phyloP scores from a whole-genome alignment of 2,797 vertebrate species.

The Alauda arvensis region DNA sequence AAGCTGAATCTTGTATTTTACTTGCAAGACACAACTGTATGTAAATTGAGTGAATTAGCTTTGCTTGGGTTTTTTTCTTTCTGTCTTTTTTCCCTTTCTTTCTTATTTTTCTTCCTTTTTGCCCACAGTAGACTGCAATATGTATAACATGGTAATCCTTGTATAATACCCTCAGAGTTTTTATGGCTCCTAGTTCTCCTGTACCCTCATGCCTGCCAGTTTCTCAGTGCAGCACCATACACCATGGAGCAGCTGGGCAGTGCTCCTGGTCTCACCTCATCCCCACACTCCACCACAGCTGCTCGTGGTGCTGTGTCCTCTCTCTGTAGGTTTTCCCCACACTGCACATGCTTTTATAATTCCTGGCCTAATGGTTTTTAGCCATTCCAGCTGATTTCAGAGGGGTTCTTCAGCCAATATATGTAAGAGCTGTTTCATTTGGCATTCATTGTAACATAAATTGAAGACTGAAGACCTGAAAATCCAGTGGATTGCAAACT shows the following conservation, averaged over 20 bases:
- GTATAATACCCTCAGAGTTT: background rate
- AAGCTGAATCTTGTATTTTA: background rate
- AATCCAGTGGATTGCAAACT: background rate
- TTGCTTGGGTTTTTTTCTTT: background rate
- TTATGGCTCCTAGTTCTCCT: background rate
- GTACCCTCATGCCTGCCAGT: background rate
- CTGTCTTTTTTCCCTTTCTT: accelerated
- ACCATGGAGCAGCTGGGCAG: background rate
- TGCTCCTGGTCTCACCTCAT: background rate
- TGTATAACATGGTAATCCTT: background rate
- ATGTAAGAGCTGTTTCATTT: background rate
- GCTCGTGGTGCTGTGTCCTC: too few species aligned
- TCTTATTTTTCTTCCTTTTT: background rate
- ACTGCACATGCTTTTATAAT: background rate
- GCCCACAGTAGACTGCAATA: background rate
- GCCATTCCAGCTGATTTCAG: background rate
- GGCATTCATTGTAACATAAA: background rate
- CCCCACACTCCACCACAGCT: background rate
- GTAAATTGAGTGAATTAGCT: background rate
- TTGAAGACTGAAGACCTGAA: background rate
- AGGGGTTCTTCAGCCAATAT: background rate
- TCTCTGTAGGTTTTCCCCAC: background rate
- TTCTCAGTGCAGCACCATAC: background rate
- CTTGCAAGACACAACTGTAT: background rate
- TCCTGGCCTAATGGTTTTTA: background rate